Conservation (phyloP, 2,888 invertebrate genomes). For the Acanthosoma haemorrhoidale region DNA sequence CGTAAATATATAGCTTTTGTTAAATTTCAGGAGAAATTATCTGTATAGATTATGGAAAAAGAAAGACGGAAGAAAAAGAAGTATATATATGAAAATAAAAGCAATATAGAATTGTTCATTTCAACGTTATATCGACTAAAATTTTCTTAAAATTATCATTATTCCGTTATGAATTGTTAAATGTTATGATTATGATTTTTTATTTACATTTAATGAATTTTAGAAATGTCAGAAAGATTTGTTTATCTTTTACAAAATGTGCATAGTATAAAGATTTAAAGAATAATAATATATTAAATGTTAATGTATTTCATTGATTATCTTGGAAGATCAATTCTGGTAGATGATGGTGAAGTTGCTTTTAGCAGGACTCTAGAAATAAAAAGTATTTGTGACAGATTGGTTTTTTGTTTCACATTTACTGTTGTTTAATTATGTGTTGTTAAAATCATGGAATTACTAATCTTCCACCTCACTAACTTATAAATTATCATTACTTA, state of each 20-base stretch:
- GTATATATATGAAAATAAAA: not conserved
- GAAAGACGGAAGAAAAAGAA: not conserved
- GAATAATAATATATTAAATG: not conserved
- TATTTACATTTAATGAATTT: not conserved
- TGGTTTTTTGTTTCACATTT: too few species aligned
- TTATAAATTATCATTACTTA: too few species aligned
- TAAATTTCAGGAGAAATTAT: not conserved
- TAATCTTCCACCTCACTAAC: too few species aligned
- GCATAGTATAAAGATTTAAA: not conserved
- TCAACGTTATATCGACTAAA: not conserved
- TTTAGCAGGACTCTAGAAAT: not conserved
- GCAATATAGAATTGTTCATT: not conserved
- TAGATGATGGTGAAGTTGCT: not conserved
- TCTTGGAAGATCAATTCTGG: not conserved
- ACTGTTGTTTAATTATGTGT: too few species aligned
- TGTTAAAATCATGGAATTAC: too few species aligned
- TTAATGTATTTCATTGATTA: not conserved
- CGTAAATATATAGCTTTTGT: constrained; percentile 11
- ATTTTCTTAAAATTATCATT: not conserved
- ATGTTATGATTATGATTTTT: not conserved
- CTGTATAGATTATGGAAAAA: not conserved
- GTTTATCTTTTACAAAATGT: not conserved
- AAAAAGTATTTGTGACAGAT: too few species aligned
- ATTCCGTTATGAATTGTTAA: not conserved
- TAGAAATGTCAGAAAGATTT: not conserved